Evolutionary conservation across 2,797 vertebrate species (phyloP), one percentile per base, ranked within the genome.

Genomic region (Poecilia wingei): DNA sequence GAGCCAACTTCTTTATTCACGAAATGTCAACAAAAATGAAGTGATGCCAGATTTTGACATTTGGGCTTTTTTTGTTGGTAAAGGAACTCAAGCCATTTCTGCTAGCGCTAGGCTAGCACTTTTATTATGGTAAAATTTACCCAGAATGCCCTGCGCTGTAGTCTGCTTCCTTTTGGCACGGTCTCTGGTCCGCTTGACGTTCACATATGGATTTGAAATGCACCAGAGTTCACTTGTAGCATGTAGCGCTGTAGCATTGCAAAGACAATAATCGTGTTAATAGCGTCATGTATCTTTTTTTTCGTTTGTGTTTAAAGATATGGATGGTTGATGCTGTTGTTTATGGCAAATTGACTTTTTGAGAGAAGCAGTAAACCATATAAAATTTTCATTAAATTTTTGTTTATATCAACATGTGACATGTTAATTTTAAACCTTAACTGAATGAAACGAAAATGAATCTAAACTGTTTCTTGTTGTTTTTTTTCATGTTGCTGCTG

Each of bases 401-500:
- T 25, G 6, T 9, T 53, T 64, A 1, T 69, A 5, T 10, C 13
- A 20, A 22, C 6, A 13, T 51, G 53, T 55, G 13, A 22, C 6
- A 13, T 51, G 25, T 55, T 55, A n/a, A n/a, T 55, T 51, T 20
- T 3, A 25, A 10, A n/a, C 51, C 3, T n/a, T n/a, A 55, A 55
- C n/a, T 55, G 49, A 51, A 51, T 51, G 49, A 51, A 51, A 51
- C 6, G 1, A 22, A 51, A 51, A 6, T 51, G 0, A 51, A 51
- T 77, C 89, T 93, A 91, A 95, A 84, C 33, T 43, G 3, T 85
- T 79, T 53, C 68, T 73, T 78, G 80, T n/a, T 55, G n/a, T 10
- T 86, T 59, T 94, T 81, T 90, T 93, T 80, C 89, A 95, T 95
- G 94, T 88, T 22, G 8, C 36, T 57, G 75, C 74, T 51, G 84